These are phyloP conservation scores for Gordius sp. DNA, from an alignment of 2,888 invertebrate genomes.

Conservation along the genomic window DNA sequence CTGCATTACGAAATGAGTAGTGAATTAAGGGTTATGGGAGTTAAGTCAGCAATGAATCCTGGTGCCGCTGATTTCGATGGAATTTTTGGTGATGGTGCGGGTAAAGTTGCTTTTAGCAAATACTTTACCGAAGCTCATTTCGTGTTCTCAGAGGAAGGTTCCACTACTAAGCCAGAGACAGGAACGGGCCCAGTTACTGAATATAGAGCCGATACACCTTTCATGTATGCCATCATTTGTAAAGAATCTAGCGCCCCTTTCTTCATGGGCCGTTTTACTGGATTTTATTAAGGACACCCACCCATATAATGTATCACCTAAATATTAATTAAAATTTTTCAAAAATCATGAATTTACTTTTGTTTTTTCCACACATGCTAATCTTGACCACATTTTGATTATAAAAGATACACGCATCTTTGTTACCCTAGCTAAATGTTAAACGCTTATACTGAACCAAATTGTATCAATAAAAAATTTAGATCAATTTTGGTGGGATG, in stretches of 20 bases:
- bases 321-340: too few species aligned
- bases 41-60: background rate
- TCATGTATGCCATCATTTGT: constrained; percentile 13
- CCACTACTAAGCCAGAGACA: background rate
- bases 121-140: background rate
- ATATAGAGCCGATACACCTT: background rate
- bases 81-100: background rate
- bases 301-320: too few species aligned
- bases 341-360: too few species aligned
- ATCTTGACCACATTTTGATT: too few species aligned
- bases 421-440: too few species aligned
- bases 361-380: too few species aligned
- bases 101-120: background rate
- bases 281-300: too few species aligned
- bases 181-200: background rate
- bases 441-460: too few species aligned
- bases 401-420: too few species aligned
- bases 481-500: too few species aligned
- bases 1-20: background rate
- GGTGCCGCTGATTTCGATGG: background rate
- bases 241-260: background rate
- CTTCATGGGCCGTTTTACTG: background rate
- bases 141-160: background rate
- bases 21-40: background rate
- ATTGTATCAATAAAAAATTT: too few species aligned